Evolutionary conservation across 1,140 invertebrate species (phyloP).

Genomic region (Platyura marginata): DNA sequence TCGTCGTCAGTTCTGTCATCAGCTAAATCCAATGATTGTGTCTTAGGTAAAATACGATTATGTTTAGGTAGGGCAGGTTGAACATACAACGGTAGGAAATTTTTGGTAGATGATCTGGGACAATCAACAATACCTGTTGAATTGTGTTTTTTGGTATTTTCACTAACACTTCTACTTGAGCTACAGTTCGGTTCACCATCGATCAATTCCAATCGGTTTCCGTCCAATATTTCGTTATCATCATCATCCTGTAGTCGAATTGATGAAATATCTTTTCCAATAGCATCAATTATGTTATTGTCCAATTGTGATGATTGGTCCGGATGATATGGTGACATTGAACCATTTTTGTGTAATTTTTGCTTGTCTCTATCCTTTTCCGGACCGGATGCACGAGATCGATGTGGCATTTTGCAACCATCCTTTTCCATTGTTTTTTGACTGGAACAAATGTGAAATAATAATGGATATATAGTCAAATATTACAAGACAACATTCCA

Average conservation of each 20-base stretch:
- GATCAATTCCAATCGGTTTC: neutral
- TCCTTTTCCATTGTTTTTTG: neutral
- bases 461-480: too few relatives aligned
- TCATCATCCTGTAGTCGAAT: too few relatives aligned
- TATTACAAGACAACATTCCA: too few relatives aligned
- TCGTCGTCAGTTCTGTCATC: neutral
- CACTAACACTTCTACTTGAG: neutral
- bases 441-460: too few relatives aligned
- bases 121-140: neutral
- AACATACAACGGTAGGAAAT: neutral
- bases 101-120: too few relatives aligned
- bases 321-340: neutral
- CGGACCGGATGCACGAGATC: neutral
- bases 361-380: neutral
- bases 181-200: neutral
- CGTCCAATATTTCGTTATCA: neutral
- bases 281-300: slow-evolving; percentile 2
- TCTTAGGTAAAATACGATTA: slow-evolving; percentile 9
- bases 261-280: too few relatives aligned
- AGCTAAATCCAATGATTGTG: slow-evolving; percentile 9
- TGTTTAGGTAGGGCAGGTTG: slow-evolving; percentile 1
- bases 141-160: neutral
- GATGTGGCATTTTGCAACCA: neutral
- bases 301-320: too few relatives aligned
- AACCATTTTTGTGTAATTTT: neutral